phyloP scores from a whole-genome alignment of 2,888 invertebrate species.

The Galerucella nymphaeae region DNA sequence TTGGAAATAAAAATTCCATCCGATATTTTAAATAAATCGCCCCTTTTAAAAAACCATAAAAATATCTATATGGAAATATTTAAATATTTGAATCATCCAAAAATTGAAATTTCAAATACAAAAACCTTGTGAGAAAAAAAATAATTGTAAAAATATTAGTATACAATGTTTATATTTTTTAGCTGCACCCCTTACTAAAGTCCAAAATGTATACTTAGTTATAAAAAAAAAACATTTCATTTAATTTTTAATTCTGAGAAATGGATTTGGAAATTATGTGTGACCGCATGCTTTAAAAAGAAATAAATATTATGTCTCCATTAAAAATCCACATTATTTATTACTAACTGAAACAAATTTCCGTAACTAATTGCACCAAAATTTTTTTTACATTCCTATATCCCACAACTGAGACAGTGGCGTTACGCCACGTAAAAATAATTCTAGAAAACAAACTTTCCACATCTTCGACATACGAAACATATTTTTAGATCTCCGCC shows the following conservation, averaged over 20 bases:
- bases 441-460: too few relatives aligned
- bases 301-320: constrained; percentile 8
- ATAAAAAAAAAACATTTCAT: not conserved
- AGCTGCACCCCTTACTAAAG: not conserved
- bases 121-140: too few relatives aligned
- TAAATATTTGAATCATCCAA: too few relatives aligned
- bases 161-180: not conserved
- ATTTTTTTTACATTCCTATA: not conserved
- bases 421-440: too few relatives aligned
- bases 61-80: too few relatives aligned
- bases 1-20: too few relatives aligned
- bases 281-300: not conserved
- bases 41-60: too few relatives aligned
- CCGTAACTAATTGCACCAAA: constrained; percentile 3
- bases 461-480: too few relatives aligned
- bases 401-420: not conserved
- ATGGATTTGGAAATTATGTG: not conserved
- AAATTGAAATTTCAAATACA: too few relatives aligned
- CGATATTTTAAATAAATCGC: too few relatives aligned
- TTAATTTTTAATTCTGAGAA: not conserved
- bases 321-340: constrained; percentile 2
- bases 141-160: too few relatives aligned
- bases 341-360: constrained; percentile 4
- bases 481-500: not conserved
- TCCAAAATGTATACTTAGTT: not conserved